These are phyloP conservation scores for Meloidogyne hapla DNA, from an alignment of 1,140 invertebrate species.

Conservation along the genomic window DNA sequence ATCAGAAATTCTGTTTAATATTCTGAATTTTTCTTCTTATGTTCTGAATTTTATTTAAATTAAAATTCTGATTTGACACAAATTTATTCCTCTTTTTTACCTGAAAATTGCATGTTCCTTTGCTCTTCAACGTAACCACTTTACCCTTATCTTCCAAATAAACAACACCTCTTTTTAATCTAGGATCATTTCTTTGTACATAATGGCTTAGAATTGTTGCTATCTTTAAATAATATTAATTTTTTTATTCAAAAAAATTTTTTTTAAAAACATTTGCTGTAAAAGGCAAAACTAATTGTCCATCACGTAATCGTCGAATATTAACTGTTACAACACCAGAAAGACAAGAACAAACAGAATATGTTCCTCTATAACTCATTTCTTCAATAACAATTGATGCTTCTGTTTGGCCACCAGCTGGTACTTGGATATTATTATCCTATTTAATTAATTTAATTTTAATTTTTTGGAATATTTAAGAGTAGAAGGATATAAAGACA, in stretches of 20 bases:
- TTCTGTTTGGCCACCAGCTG: conserved; percentile 62
- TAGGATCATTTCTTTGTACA: conserved; percentile 32
- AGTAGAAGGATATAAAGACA: background rate
- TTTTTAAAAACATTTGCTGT: conserved; percentile 47
- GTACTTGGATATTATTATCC: conserved; percentile 55
- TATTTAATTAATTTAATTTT: background rate
- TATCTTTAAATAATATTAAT: background rate
- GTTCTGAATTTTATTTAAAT: too few relatives aligned
- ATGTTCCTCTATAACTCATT: conserved; percentile 65
- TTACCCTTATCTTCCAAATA: conserved; percentile 45
- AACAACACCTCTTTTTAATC: conserved; percentile 49
- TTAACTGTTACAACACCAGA: conserved; percentile 64
- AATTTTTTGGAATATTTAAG: too few relatives aligned
- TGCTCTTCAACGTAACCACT: conserved; percentile 47
- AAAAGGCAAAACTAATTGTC: conserved; percentile 57
- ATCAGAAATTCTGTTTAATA: too few relatives aligned
- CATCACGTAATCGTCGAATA: conserved; percentile 61
- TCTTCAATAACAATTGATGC: conserved; percentile 67
- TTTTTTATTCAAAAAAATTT: conserved; percentile 10
- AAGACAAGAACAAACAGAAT: conserved; percentile 64
- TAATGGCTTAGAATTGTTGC: conserved; percentile 38
- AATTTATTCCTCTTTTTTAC: conserved; percentile 29
- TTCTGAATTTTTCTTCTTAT: too few relatives aligned
- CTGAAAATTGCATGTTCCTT: conserved; percentile 62
- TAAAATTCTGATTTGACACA: too few relatives aligned